Percentiles rank a stretch among this genome's conserved stretches.
Evolutionary conservation across 2,797 vertebrate species (phyloP).

Genomic region (Eospalax fontanierii): DNA sequence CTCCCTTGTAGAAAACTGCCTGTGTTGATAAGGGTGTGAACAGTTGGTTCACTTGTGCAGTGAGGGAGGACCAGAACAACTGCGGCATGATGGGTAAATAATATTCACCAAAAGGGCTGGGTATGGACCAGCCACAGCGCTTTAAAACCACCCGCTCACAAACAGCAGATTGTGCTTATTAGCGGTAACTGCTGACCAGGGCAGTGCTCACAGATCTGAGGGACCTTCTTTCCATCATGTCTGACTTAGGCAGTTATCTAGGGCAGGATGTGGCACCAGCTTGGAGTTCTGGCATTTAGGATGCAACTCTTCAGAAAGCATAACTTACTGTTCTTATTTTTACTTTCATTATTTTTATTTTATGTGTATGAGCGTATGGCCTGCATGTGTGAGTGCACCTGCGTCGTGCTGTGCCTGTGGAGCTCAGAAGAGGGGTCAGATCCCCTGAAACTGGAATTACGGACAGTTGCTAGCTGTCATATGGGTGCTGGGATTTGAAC

Average conservation of each 20-base stretch:
- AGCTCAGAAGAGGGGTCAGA: too few species aligned
- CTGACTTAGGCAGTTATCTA: not conserved
- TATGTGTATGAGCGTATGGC: too few species aligned
- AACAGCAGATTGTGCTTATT: not conserved
- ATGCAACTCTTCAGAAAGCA: fast-evolving
- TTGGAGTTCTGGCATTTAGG: not conserved
- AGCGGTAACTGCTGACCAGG: not conserved
- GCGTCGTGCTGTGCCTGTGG: too few species aligned
- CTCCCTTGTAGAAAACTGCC: not conserved
- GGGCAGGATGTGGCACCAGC: not conserved
- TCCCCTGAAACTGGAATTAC: too few species aligned
- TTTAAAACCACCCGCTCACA: not conserved
- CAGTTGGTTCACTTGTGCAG: not conserved
- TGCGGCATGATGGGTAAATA: not conserved
- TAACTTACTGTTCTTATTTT: not conserved
- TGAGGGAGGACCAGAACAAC: not conserved
- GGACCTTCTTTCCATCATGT: not conserved
- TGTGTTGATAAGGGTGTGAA: not conserved
- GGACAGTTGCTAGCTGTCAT: too few species aligned
- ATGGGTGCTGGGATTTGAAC: too few species aligned
- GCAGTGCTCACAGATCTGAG: not conserved
- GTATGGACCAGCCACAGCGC: not conserved
- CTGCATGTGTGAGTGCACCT: too few species aligned
- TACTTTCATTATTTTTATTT: too few species aligned
- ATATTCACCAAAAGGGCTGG: not conserved